Conservation (phyloP, 2,113 vertebrate genomes). For the Spheniscus mendiculus region DNA sequence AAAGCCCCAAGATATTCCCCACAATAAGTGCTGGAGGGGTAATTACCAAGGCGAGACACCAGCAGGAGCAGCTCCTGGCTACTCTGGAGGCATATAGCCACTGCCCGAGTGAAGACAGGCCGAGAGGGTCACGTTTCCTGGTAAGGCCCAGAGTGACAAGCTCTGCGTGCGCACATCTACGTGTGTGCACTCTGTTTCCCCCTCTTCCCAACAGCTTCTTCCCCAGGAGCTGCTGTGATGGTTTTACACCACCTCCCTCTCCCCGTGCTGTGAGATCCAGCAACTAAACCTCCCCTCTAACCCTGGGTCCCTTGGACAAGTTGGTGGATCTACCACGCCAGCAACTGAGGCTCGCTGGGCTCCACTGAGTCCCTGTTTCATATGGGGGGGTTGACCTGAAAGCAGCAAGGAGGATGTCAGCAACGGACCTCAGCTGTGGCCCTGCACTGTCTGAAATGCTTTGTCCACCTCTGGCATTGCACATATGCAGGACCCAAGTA, state of each 20-base stretch:
- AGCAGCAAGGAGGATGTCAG: neutral
- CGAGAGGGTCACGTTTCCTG: neutral
- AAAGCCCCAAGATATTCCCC: neutral
- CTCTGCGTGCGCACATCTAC: accelerated
- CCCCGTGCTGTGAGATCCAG: neutral
- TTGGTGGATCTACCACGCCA: neutral
- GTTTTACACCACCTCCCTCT: neutral
- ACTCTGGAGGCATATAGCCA: neutral
- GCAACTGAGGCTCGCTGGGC: accelerated
- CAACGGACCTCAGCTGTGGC: neutral
- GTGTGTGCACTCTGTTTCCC: neutral
- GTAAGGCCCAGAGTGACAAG: neutral
- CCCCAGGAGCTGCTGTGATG: neutral
- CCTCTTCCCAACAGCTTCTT: neutral
- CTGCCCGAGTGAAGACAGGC: accelerated
- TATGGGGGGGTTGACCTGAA: neutral
- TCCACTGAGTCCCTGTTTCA: neutral
- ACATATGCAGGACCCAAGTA: neutral
- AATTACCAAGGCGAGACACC: neutral
- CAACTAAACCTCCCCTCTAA: neutral
- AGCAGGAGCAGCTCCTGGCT: neutral
- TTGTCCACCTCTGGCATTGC: neutral
- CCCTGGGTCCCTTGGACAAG: neutral
- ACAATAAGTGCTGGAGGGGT: neutral
- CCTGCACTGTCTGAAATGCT: neutral